Evolutionary conservation across 2,888 invertebrate genomes (phyloP).

Genomic region (Drosophila phalerata): DNA sequence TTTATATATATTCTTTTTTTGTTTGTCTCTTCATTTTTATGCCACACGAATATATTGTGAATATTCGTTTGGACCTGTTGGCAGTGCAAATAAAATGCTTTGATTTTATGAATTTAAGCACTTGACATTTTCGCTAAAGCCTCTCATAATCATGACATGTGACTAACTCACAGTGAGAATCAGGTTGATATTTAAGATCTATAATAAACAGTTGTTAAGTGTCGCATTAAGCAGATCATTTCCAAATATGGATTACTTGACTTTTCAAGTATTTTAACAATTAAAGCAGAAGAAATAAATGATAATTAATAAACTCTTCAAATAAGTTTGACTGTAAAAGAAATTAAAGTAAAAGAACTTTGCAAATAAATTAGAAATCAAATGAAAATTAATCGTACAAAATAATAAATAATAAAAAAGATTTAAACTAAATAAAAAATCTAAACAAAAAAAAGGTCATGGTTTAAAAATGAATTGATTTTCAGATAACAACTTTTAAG

Average conservation of each 20-base stretch:
- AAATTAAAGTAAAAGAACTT: no score
- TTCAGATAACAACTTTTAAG: no score
- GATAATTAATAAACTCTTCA: neutral
- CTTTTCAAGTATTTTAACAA: conserved; percentile 3
- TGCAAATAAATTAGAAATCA: no score
- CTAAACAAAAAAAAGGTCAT: no score
- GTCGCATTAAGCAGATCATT: conserved; percentile 13
- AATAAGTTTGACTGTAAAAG: neutral
- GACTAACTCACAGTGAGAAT: conserved; percentile 27
- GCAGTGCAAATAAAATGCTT: conserved; percentile 48
- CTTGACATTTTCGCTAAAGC: conserved; percentile 51
- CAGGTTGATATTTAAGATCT: conserved; percentile 23
- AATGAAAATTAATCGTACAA: no score
- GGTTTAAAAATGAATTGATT: no score
- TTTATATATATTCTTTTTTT: conserved; percentile 4
- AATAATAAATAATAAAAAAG: no score
- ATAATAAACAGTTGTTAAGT: conserved; percentile 18
- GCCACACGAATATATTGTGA: conserved; percentile 45
- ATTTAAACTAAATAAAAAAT: no score
- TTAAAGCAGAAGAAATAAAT: conserved; percentile 3
- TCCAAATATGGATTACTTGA: conserved; percentile 18
- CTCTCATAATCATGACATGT: conserved; percentile 27
- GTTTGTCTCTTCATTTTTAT: conserved; percentile 27
- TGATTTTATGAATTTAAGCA: conserved; percentile 51
- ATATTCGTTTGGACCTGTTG: conserved; percentile 9